Conservation (phyloP, 2,888 invertebrate species). For the Eumerus sabulonum region DNA sequence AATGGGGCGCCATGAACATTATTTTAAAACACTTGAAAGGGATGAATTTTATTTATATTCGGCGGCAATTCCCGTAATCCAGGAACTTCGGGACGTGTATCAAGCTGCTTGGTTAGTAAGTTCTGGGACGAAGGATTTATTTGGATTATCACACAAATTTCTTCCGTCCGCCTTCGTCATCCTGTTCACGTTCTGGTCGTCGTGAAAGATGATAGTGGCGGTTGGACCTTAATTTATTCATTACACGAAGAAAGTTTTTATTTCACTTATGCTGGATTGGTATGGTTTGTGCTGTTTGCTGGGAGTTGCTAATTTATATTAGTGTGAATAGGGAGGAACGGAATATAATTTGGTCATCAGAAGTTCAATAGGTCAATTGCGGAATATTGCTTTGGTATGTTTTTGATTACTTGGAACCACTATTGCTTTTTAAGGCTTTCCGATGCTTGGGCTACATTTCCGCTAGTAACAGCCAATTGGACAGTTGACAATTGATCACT, state of each 20-base stretch:
- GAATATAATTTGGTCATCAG: no score
- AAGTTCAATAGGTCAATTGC: no score
- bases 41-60: conserved; percentile 69
- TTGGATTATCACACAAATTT: conserved; percentile 66
- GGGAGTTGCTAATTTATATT: no score
- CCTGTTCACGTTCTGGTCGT: neutral
- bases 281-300: no score
- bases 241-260: conserved; percentile 53
- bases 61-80: conserved; percentile 63
- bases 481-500: no score
- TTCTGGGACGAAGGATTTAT: conserved; percentile 65
- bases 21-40: conserved; percentile 66
- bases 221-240: conserved; percentile 63
- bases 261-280: no score
- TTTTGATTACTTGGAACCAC: no score
- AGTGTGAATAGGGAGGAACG: no score
- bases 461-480: no score
- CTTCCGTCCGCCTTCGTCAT: conserved; percentile 43
- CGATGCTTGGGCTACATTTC: no score
- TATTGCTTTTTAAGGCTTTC: no score
- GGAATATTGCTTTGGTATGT: no score
- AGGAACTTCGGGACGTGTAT: conserved; percentile 16
- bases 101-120: conserved; percentile 53
- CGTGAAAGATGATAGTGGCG: conserved; percentile 38
- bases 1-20: conserved; percentile 58